Evolutionary conservation across 2,113 vertebrate genomes (phyloP).

Genomic region (Agapornis roseicollis): DNA sequence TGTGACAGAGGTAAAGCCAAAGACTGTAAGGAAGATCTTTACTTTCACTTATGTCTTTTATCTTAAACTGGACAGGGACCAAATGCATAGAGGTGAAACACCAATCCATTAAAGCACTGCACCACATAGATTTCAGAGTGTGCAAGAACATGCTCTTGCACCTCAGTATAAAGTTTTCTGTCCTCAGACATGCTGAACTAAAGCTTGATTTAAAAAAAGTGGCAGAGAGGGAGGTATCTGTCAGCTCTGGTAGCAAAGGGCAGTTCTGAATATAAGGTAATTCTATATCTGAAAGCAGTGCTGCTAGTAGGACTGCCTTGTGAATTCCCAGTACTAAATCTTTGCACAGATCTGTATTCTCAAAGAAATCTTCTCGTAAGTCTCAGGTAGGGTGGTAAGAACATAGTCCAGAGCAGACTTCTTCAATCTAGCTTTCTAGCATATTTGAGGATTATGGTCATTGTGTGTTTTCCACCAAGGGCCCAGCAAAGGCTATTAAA

Average conservation of each 20-base stretch:
- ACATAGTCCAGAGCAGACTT: neutral
- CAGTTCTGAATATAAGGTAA: neutral
- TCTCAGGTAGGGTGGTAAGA: neutral
- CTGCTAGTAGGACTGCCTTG: neutral
- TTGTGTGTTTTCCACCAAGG: neutral
- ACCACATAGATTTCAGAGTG: neutral
- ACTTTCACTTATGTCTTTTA: neutral
- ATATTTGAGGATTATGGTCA: neutral
- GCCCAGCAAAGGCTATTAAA: constrained; percentile 1
- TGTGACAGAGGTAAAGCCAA: neutral
- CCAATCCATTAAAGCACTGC: neutral
- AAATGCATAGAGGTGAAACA: neutral
- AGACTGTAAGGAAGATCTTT: neutral
- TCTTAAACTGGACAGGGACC: neutral
- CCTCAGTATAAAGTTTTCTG: neutral
- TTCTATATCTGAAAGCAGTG: neutral
- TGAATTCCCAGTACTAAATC: neutral
- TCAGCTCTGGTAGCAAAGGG: neutral
- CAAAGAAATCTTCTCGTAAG: neutral
- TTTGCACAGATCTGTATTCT: neutral
- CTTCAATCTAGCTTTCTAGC: neutral
- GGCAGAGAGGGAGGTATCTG: neutral
- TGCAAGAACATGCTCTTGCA: neutral
- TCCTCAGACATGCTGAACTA: neutral
- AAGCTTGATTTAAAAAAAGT: neutral